phyloP scores from a whole-genome alignment of 1,140 invertebrate genomes.

The Idris sp. region DNA sequence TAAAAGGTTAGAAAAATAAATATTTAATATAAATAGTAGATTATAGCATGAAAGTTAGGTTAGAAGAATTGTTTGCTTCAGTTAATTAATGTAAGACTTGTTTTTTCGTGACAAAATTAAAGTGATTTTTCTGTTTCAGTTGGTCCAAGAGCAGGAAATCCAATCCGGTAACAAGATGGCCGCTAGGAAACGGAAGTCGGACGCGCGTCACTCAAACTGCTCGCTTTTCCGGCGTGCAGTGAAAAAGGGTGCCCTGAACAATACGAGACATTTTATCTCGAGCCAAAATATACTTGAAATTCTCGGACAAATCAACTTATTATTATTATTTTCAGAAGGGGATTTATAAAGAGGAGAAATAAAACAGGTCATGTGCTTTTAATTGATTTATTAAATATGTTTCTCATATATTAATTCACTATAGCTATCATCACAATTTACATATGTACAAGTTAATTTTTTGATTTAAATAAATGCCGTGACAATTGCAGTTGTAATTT shows the following conservation, averaged over 20 bases:
- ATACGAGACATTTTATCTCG: slow-evolving; percentile 34
- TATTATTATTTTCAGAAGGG: neutral
- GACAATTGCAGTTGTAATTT: slow-evolving; percentile 51
- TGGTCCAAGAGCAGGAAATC: slow-evolving; percentile 72
- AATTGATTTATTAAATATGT: slow-evolving; percentile 74
- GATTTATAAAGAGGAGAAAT: slow-evolving; percentile 1
- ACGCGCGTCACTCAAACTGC: slow-evolving; percentile 78
- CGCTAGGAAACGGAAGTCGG: slow-evolving; percentile 78
- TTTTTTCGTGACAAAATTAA: slow-evolving; percentile 14
- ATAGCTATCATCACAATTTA: slow-evolving; percentile 77
- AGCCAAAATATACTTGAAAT: slow-evolving; percentile 33
- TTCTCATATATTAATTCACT: slow-evolving; percentile 76
- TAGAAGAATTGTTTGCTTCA: too few relatives aligned
- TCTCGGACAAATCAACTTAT: slow-evolving; percentile 24
- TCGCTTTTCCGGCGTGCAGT: slow-evolving; percentile 72
- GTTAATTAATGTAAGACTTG: slow-evolving; percentile 12
- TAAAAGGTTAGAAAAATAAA: too few relatives aligned
- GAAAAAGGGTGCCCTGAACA: slow-evolving; percentile 71
- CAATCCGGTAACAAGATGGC: slow-evolving; percentile 78
- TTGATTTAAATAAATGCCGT: slow-evolving; percentile 70
- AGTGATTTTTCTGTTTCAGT: slow-evolving; percentile 49
- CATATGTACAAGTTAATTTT: slow-evolving; percentile 80
- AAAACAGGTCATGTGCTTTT: slow-evolving; percentile 17
- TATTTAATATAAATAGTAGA: too few relatives aligned
- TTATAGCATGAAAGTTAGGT: too few relatives aligned